These are phyloP conservation scores for Drosophila differens DNA, from an alignment of 2,888 invertebrate genomes.

Conservation along the genomic window DNA sequence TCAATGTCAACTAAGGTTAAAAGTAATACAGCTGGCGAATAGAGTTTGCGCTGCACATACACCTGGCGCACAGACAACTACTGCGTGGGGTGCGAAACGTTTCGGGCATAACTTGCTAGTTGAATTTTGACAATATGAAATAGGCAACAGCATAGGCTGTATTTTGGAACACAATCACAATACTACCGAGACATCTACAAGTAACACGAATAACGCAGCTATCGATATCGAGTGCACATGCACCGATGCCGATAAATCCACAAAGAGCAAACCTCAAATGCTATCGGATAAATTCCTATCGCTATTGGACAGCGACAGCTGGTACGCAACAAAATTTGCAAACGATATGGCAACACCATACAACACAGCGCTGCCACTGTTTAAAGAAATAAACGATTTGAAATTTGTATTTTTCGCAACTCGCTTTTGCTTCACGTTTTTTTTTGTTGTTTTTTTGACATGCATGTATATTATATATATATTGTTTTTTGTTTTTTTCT, in stretches of 20 bases:
- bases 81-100: constrained; percentile 43
- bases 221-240: constrained; percentile 46
- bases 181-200: constrained; percentile 56
- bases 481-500: constrained; percentile 16
- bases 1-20: constrained; percentile 86
- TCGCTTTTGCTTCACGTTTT: constrained; percentile 6
- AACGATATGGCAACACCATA: background rate
- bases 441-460: constrained; percentile 32
- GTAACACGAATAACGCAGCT: constrained; percentile 45
- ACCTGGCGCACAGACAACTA: constrained; percentile 50
- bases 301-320: background rate
- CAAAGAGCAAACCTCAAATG: background rate
- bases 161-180: constrained; percentile 75
- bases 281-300: constrained; percentile 1
- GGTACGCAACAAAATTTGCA: background rate
- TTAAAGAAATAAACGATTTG: background rate
- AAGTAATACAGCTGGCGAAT: constrained; percentile 63
- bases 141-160: constrained; percentile 61
- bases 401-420: constrained; percentile 13
- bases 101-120: constrained; percentile 57
- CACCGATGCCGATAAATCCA: constrained; percentile 28
- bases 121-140: constrained; percentile 45
- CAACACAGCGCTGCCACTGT: background rate
- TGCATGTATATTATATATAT: constrained; percentile 29
- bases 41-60: constrained; percentile 61